These are phyloP conservation scores for Argentina silus DNA, from an alignment of 2,797 vertebrate species.

Conservation along the genomic window DNA sequence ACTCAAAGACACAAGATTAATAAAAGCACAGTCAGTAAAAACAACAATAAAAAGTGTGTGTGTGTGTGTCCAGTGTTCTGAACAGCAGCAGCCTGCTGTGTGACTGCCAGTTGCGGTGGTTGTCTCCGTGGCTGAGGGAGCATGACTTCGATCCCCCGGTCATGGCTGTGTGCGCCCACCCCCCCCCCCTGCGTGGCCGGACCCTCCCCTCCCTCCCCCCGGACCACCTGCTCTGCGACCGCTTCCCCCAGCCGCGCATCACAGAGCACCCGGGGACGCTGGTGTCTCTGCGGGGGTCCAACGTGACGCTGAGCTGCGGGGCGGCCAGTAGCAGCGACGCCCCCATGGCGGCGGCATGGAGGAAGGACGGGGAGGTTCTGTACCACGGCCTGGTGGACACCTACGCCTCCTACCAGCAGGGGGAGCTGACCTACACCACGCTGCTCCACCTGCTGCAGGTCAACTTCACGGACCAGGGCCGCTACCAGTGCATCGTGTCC, in stretches of 20 bases:
- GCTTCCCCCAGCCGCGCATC: conserved; percentile 97
- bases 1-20: no score
- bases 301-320: conserved; percentile 91
- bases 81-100: conserved; percentile 93
- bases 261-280: conserved; percentile 94
- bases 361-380: conserved; percentile 94
- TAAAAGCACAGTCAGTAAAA: no score
- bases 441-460: conserved; percentile 88
- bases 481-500: conserved; percentile 97
- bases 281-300: conserved; percentile 89
- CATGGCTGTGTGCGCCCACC: conserved; percentile 85
- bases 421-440: conserved; percentile 87
- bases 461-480: conserved; percentile 91
- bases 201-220: conserved; percentile 81
- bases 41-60: not conserved
- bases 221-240: conserved; percentile 94
- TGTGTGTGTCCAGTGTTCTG: conserved; percentile 74
- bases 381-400: conserved; percentile 93
- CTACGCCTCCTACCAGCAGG: conserved; percentile 86
- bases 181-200: conserved; percentile 80
- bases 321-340: conserved; percentile 97
- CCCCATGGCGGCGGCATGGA: conserved; percentile 95
- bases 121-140: conserved; percentile 84
- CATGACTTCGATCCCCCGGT: conserved; percentile 81
- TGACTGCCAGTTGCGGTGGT: conserved; percentile 92